These are phyloP conservation scores for Caenorhabditis angaria DNA, from an alignment of 2,888 invertebrate species.

Conservation along the genomic window DNA sequence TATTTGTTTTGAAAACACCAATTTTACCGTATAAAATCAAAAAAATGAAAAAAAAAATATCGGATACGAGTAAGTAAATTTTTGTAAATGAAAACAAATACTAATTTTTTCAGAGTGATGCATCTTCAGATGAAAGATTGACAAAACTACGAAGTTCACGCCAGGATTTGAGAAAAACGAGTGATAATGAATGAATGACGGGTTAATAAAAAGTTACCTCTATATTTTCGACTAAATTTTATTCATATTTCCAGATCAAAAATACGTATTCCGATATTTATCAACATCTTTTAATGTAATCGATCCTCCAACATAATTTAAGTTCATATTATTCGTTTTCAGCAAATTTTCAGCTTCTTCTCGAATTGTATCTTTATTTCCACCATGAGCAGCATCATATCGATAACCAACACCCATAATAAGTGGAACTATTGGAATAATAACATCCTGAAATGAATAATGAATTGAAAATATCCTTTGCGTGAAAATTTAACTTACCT, in stretches of 20 bases:
- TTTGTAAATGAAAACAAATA: neutral
- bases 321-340: constrained; percentile 9
- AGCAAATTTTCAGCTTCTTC: constrained; percentile 43
- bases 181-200: constrained; percentile 22
- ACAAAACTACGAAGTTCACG: constrained; percentile 34
- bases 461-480: neutral
- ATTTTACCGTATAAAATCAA: constrained; percentile 22
- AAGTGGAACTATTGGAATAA: constrained; percentile 60
- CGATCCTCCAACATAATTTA: constrained; percentile 28
- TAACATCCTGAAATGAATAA: constrained; percentile 44
- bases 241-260: constrained; percentile 1
- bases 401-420: constrained; percentile 58
- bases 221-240: no score
- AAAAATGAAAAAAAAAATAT: constrained; percentile 14
- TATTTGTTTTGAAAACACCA: no score
- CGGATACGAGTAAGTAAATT: constrained; percentile 22
- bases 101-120: constrained; percentile 34
- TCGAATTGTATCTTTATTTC: constrained; percentile 34
- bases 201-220: no score
- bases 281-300: constrained; percentile 49
- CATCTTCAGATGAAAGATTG: constrained; percentile 22
- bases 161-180: constrained; percentile 37
- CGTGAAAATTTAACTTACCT: constrained; percentile 18
- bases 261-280: constrained; percentile 23
- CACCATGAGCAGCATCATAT: constrained; percentile 55